A percentile compares a stretch with the other conserved stretches of the same genome.
Evolutionary conservation across 2,888 invertebrate species (phyloP).

Genomic region (Dorcus hopei): DNA sequence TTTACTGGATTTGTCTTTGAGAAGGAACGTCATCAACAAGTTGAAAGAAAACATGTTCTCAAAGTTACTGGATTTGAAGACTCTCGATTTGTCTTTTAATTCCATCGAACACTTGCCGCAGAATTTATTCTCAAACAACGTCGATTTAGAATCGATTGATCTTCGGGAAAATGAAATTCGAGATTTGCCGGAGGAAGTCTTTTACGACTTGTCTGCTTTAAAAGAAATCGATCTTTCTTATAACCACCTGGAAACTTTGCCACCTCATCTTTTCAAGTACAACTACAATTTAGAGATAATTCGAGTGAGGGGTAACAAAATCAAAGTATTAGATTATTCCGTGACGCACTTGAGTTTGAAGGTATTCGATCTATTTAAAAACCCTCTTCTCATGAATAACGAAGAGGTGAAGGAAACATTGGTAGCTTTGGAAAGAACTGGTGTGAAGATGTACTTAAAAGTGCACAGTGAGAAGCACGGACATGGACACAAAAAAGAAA

Average conservation of each 20-base stretch:
- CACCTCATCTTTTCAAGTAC: constrained; percentile 5
- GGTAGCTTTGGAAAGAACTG: not conserved
- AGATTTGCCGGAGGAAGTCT: constrained; percentile 2
- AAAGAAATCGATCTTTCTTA: constrained; percentile 5
- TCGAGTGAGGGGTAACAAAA: constrained; percentile 4
- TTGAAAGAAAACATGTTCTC: not conserved
- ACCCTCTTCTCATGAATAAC: constrained; percentile 5
- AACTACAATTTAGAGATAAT: constrained; percentile 6
- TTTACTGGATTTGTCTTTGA: not conserved
- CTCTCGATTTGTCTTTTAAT: constrained; percentile 10
- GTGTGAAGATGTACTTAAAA: not conserved
- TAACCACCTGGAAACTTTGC: constrained; percentile 7
- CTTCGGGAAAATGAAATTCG: constrained; percentile 1
- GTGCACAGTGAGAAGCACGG: not conserved
- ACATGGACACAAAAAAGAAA: not conserved
- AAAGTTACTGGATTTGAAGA: not conserved
- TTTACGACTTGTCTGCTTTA: not conserved
- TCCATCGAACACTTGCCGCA: constrained; percentile 1
- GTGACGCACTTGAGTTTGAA: constrained; percentile 2
- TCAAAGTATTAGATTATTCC: constrained; percentile 1
- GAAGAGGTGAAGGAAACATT: not conserved
- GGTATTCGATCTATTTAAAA: constrained; percentile 6
- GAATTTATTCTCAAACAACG: constrained; percentile 1
- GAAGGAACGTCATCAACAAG: not conserved
- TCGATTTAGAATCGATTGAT: not conserved